These are phyloP conservation scores for Blastomussa wellsi DNA, from an alignment of 92 coral and sea anemone species.

Conservation along the genomic window DNA sequence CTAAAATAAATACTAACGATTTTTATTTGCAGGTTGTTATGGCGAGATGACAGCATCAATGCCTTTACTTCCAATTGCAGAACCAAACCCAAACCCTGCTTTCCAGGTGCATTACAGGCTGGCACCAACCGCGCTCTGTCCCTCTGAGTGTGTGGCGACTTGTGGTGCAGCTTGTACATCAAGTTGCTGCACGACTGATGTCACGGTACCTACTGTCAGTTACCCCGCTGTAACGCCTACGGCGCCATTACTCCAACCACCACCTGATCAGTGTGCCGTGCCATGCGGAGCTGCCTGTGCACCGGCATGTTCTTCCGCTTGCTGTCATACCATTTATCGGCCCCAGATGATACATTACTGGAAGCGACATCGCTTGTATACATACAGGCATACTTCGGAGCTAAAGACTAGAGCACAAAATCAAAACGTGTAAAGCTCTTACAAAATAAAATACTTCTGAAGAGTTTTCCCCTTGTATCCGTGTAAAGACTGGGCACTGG, in stretches of 20 bases:
- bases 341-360: neutral
- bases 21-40: neutral
- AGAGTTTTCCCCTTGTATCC: no score
- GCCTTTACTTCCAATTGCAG: neutral
- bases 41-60: neutral
- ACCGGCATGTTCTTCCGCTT: neutral
- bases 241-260: neutral
- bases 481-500: no score
- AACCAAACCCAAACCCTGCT: neutral
- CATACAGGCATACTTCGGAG: neutral
- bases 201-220: neutral
- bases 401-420: neutral
- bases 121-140: neutral
- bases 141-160: neutral
- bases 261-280: neutral
- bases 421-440: no score
- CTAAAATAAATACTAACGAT: neutral
- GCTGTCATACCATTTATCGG: neutral
- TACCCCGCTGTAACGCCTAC: neutral
- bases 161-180: neutral
- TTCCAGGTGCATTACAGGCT: neutral
- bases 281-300: conserved; percentile 8
- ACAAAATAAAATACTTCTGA: no score
- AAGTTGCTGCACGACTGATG: neutral
- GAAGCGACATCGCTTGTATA: neutral